Base-by-base conservation (phyloP, 2,797 vertebrate species). In the Pangasius djambal region DNA sequence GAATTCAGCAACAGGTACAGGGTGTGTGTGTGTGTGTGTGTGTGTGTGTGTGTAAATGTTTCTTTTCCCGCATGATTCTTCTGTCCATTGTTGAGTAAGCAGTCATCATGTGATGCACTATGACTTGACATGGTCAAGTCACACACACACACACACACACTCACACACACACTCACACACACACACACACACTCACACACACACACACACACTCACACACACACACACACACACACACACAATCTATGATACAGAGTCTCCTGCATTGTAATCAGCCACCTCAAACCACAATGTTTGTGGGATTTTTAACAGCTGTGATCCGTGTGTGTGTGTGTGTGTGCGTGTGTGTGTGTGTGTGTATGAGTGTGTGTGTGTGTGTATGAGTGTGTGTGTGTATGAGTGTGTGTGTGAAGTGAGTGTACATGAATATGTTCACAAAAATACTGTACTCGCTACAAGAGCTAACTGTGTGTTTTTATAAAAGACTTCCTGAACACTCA, bases 1-100 rank as follows among this genome's bases (percentile, higher is more conserved):
- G 2, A 85, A 90, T 31, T 34, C 90, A 25, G 52, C 87, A 37
- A 0, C 92, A 92, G 94, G 96, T 96, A 89, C 86, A 34, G 67
- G 44, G 48, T 86, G 75, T 72, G 79, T 81, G 22, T 86, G 55
- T 72, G 72, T 75, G 44, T 89, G 55, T 87, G 13, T 78, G 79
- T 61, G 55, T 59, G 55, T 82, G 31, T 40, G 57, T 61, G 52
- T 55, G 50, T 20, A 9, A 25, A 61, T 59, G 20, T 82, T 61
- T 63, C 4, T 63, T 57, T 61, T 40, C 22, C 57, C 8, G 4
- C 28, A 40, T 83, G 79, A 82, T 55, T 40, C 20, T 82, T 59
- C 55, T 40, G 10, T 63, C 20, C 57, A 63, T 61, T 83, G 57
- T 63, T 83, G 57, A 61, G 81, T 44, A 83, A 82, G 34, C 79